Percentiles rank a stretch among this genome's conserved stretches.
Evolutionary conservation across 2,113 vertebrate species (phyloP).

Genomic region (Ageneiosus marmoratus): DNA sequence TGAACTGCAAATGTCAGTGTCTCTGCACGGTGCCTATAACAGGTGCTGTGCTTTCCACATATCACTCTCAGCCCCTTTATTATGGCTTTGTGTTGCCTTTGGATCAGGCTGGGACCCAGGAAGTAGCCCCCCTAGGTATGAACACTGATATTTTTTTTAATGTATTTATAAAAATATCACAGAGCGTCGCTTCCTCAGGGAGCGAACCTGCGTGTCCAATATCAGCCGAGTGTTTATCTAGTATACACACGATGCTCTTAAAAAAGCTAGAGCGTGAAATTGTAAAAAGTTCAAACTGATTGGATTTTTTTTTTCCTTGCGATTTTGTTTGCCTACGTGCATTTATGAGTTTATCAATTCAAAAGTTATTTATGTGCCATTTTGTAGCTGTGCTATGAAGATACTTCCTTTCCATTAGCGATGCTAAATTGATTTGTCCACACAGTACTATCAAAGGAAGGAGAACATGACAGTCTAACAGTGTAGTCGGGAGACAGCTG

Average conservation of each 20-base stretch:
- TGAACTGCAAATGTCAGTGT: constrained; percentile 23
- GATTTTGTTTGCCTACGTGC: neutral
- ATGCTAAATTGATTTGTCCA: neutral
- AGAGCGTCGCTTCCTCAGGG: neutral
- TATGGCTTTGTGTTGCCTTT: constrained; percentile 10
- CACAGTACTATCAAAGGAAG: neutral
- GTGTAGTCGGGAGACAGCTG: neutral
- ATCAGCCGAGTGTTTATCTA: neutral
- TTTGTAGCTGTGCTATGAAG: neutral
- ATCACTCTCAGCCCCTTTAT: constrained; percentile 36
- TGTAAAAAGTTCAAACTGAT: neutral
- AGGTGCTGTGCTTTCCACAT: neutral
- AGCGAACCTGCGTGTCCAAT: neutral
- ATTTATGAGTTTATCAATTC: neutral
- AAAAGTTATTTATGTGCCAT: neutral
- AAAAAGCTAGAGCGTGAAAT: constrained; percentile 16
- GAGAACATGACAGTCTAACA: neutral
- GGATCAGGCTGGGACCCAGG: neutral
- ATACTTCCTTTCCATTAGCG: neutral
- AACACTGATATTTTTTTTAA: neutral
- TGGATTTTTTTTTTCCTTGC: neutral
- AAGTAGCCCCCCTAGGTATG: constrained; percentile 9
- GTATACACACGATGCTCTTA: neutral
- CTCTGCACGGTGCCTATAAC: constrained; percentile 12
- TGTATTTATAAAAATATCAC: constrained; percentile 21